Base-by-base conservation (phyloP, 2,888 invertebrate species). In the Nomada hirtipes region DNA sequence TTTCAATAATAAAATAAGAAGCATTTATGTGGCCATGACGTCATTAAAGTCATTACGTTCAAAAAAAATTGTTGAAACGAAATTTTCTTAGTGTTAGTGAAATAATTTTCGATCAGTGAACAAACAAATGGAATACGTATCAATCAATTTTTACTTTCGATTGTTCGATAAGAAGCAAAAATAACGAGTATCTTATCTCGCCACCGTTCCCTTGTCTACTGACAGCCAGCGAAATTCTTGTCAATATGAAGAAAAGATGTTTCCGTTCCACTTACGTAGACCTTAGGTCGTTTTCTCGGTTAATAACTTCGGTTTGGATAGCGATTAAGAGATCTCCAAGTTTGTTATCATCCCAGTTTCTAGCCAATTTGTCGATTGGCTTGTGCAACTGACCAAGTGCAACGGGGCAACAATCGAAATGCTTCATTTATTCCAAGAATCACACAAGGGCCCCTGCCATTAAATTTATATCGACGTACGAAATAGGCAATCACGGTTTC, bases 311-410 rank as follows among this genome's bases (percentile, higher is more conserved):
- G 57, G 68, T 57, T 26, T 57, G 15, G 26, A 44, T n/a, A 44
- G 7, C 57, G 57, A 69, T 69, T 69, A 57, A 69, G 57, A 57
- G 57, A 55, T 69, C 13, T 10, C 11, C 1, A 23, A 57, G 68
- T n/a, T 57, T 11, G 57, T 18, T 57, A 44, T 69, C 57, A 26
- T 57, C 23, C 11, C 4, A 57, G 44, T 18, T 57, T 26, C 57
- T 42, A 13, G 23, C 26, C 44, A 57, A 69, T 57, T 57, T n/a
- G 18, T 57, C 57, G 57, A 69, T 57, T 9, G 7, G n/a, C 44
- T 69, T 0, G 57, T 1, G 36, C 15, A n/a, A 4, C 18, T 26
- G 20, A 2, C 23, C 26, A 29, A 26, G 2, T 29, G 26, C 10
- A 47, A 47, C 47, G 47, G 3, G 15, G 47, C 15, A 57, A 26